phyloP scores from a whole-genome alignment of 2,113 vertebrate species.

The Theristicus caerulescens region DNA sequence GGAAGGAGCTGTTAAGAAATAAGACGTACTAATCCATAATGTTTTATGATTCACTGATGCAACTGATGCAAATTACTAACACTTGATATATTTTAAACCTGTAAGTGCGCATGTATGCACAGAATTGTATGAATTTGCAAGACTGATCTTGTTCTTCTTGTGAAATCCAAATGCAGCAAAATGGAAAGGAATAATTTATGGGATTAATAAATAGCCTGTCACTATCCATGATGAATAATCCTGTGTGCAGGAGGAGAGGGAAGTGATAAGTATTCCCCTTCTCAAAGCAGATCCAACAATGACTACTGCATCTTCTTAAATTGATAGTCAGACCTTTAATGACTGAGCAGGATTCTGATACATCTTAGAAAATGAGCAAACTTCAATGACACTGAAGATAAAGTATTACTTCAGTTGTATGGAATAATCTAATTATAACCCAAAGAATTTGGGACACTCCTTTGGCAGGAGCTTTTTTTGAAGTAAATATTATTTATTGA shows the following conservation, averaged over 20 bases:
- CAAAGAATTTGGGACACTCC: neutral
- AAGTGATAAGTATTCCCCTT: neutral
- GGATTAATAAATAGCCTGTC: neutral
- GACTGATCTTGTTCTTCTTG: neutral
- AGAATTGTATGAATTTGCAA: neutral
- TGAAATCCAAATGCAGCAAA: neutral
- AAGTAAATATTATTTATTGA: neutral
- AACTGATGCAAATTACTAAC: neutral
- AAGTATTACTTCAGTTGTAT: neutral
- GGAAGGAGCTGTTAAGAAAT: neutral
- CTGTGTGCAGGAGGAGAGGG: neutral
- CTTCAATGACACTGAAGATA: neutral
- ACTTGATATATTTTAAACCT: neutral
- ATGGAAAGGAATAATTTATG: neutral
- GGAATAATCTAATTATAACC: neutral
- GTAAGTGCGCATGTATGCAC: neutral
- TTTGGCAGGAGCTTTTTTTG: neutral
- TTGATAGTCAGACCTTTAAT: neutral
- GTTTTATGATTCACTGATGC: neutral
- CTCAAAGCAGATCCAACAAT: neutral
- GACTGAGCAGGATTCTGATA: neutral
- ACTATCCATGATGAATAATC: neutral
- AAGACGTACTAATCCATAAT: neutral
- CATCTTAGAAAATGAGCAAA: neutral
- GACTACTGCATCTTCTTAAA: neutral